Evolutionary conservation across 2,113 vertebrate genomes (phyloP).

Genomic region (Eurystomus gularis): DNA sequence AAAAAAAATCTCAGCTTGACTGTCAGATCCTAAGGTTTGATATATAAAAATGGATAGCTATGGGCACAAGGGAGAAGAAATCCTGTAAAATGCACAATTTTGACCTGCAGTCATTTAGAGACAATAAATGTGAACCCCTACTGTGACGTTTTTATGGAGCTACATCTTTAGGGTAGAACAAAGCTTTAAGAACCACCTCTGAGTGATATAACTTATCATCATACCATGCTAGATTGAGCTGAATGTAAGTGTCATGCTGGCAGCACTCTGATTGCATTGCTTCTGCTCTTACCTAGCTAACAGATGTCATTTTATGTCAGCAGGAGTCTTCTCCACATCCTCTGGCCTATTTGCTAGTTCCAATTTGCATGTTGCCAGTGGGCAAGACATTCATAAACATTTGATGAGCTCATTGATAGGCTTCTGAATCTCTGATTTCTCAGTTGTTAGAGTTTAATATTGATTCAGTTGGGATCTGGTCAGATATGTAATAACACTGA

Average conservation of each 20-base stretch:
- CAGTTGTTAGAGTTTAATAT: neutral
- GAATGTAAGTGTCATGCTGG: neutral
- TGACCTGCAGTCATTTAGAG: neutral
- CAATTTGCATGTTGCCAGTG: neutral
- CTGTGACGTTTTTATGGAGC: neutral
- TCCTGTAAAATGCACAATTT: neutral
- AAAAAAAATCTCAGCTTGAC: neutral
- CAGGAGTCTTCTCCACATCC: slow-evolving; percentile 12
- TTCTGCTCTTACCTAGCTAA: slow-evolving; percentile 15
- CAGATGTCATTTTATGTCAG: slow-evolving; percentile 33
- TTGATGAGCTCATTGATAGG: neutral
- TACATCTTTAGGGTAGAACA: neutral
- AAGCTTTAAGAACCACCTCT: neutral
- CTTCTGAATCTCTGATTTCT: neutral
- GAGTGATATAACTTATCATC: neutral
- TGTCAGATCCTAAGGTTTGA: neutral
- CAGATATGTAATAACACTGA: neutral
- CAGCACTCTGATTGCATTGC: neutral
- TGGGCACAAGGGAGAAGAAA: neutral
- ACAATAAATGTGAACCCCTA: neutral
- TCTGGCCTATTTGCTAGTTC: slow-evolving; percentile 10
- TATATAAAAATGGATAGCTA: neutral
- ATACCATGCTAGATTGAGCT: neutral
- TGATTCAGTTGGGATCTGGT: neutral
- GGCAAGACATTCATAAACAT: slow-evolving; percentile 4